Evolutionary conservation across 92 coral and sea anemone genomes (phyloP).

Genomic region (Meandrina meandrites): DNA sequence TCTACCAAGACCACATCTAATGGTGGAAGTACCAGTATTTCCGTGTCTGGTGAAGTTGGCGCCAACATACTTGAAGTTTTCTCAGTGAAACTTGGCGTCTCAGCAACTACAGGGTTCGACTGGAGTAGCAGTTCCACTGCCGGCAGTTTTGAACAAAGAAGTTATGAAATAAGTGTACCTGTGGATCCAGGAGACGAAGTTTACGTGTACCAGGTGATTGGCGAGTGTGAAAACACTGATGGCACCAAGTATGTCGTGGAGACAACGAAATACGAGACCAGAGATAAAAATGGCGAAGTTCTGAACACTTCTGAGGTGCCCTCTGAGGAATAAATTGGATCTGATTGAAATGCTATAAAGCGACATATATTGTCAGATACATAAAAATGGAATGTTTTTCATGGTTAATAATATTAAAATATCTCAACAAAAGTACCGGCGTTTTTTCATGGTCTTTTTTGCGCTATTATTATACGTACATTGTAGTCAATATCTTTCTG

Average conservation of each 20-base stretch:
- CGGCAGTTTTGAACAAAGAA: background rate
- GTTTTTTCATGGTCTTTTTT: too few relatives aligned
- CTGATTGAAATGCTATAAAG: background rate
- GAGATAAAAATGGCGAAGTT: background rate
- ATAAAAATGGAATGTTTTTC: too few relatives aligned
- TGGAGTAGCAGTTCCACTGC: conserved; percentile 6
- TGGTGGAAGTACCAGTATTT: background rate
- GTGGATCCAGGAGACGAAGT: conserved; percentile 17
- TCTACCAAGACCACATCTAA: conserved; percentile 7
- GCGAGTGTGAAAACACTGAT: conserved; percentile 16
- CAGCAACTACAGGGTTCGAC: conserved; percentile 12
- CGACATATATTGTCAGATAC: background rate
- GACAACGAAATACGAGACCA: background rate
- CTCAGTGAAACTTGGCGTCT: conserved; percentile 10
- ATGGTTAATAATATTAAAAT: too few relatives aligned
- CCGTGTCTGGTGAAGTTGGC: conserved; percentile 28
- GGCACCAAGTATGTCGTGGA: background rate
- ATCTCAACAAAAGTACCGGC: too few relatives aligned
- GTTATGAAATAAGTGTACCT: background rate
- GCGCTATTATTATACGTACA: too few relatives aligned
- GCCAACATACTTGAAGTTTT: background rate
- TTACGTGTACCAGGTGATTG: conserved; percentile 3
- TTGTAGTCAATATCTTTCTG: too few relatives aligned
- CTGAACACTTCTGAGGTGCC: background rate
- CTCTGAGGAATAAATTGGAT: background rate